These are phyloP conservation scores for Corvus cornix DNA, from an alignment of 2,113 vertebrate species.

Conservation along the genomic window DNA sequence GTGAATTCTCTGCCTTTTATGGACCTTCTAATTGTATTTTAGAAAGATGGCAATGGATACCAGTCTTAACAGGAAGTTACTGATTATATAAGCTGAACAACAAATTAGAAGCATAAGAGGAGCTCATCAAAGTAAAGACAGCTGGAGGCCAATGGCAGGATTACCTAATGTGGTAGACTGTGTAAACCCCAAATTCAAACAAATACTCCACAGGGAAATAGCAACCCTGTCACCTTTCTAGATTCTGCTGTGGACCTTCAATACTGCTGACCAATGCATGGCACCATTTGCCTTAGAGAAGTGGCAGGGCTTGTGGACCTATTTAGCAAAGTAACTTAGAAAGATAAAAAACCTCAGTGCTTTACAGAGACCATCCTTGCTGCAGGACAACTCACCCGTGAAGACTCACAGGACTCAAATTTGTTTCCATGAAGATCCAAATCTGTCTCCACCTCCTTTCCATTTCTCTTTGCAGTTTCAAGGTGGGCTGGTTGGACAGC, in stretches of 20 bases:
- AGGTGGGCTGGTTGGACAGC: neutral
- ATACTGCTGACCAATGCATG: neutral
- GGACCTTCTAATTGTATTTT: neutral
- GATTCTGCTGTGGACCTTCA: neutral
- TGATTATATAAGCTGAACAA: neutral
- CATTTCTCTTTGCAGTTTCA: neutral
- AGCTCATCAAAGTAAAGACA: neutral
- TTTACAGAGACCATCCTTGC: neutral
- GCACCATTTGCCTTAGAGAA: neutral
- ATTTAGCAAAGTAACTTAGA: neutral
- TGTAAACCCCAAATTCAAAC: neutral
- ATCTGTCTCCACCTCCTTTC: neutral
- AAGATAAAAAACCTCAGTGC: neutral
- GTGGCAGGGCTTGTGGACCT: fast-evolving
- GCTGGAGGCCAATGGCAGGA: neutral
- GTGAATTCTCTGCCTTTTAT: neutral
- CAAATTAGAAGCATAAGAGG: neutral
- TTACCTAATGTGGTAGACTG: neutral
- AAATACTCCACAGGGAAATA: neutral
- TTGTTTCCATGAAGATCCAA: neutral
- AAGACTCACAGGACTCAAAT: neutral
- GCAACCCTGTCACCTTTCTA: neutral
- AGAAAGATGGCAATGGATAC: neutral
- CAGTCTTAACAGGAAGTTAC: neutral
- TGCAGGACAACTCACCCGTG: fast-evolving